Conservation (phyloP, 1,140 invertebrate species). For the Protaetia brevitarsis region DNA sequence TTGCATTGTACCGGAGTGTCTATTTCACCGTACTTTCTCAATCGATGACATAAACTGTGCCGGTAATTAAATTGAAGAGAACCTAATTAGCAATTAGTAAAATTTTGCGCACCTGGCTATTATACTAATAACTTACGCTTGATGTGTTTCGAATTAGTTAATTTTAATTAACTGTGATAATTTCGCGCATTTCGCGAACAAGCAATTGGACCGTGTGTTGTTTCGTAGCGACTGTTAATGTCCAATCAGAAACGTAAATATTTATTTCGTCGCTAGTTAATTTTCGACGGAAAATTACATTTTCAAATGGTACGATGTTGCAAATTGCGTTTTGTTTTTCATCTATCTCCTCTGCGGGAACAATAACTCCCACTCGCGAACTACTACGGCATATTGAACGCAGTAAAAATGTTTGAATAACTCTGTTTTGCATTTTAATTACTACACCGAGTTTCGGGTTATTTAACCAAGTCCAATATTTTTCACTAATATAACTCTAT, state of each 20-base stretch:
- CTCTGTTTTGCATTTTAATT: no score
- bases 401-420: no score
- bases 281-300: conserved; percentile 3
- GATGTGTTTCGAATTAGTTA: not conserved
- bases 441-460: no score
- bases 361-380: no score
- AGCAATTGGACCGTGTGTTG: not conserved
- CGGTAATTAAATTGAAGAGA: not conserved
- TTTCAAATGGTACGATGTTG: not conserved
- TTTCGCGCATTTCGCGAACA: not conserved
- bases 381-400: no score
- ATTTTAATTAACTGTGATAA: conserved; percentile 6
- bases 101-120: not conserved
- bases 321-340: not conserved
- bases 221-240: not conserved
- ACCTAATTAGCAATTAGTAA: conserved; percentile 13
- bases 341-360: no score
- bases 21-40: not conserved
- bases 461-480: no score
- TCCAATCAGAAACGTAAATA: conserved; percentile 9
- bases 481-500: no score
- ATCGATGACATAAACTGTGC: not conserved
- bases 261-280: conserved; percentile 6
- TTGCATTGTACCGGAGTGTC: no score
- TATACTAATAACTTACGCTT: conserved; percentile 1